phyloP scores from a whole-genome alignment of 2,888 invertebrate genomes.

The Leptopilina syphax region DNA sequence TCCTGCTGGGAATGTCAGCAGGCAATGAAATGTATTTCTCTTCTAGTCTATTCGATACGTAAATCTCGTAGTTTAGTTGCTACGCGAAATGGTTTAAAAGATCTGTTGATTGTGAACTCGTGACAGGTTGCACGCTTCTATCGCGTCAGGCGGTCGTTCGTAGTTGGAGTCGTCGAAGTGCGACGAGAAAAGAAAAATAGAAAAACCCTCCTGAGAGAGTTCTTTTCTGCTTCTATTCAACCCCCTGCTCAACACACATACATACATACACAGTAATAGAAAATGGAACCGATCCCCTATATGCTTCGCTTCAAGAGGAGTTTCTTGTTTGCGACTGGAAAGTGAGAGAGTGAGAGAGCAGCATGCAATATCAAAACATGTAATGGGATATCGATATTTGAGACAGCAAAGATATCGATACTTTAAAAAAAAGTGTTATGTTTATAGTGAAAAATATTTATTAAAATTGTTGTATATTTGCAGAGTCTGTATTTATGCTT shows the following conservation, averaged over 20 bases:
- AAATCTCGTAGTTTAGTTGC: constrained; percentile 18
- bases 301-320: constrained; percentile 19
- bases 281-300: constrained; percentile 33
- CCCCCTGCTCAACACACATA: too few relatives aligned
- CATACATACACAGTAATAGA: not conserved
- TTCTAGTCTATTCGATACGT: constrained; percentile 13
- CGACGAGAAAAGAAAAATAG: not conserved
- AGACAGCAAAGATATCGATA: too few relatives aligned
- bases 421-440: too few relatives aligned
- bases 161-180: not conserved
- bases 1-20: constrained; percentile 30
- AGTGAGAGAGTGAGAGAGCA: not conserved
- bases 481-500: too few relatives aligned
- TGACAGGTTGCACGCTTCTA: constrained; percentile 16
- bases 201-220: not conserved
- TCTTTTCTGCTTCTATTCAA: not conserved
- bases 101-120: constrained; percentile 26
- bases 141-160: constrained; percentile 6
- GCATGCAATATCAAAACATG: not conserved
- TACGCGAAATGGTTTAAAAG: constrained; percentile 11
- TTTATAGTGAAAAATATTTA: too few relatives aligned
- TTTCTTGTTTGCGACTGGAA: constrained; percentile 7
- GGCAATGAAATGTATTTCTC: not conserved
- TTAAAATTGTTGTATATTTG: too few relatives aligned
- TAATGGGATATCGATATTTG: too few relatives aligned